Evolutionary conservation across 1,140 invertebrate species (phyloP), one percentile per base, ranked within the genome.

Genomic region (Vanessa atalanta): DNA sequence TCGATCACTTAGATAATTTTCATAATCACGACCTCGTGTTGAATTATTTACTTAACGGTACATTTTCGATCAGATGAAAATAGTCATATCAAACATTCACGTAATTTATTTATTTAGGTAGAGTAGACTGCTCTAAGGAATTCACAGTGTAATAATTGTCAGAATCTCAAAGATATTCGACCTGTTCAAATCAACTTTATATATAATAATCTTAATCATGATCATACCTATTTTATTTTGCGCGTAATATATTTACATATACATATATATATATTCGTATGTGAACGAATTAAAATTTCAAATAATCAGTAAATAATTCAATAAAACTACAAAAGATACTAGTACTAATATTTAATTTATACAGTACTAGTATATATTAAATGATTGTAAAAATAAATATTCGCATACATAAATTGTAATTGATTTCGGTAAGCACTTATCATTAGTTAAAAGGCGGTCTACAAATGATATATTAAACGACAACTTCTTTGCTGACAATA

Each of bases 21-120:
- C 60, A 63, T 70, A 70, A 70, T 64, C 69, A 64, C 60, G 69
- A 71, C 15, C n/a, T 65, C 48, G 12, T 53, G 50, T 71, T 71
- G n/a, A 64, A 64, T 53, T 70, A 70, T 63, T 71, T 64, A 23
- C 47, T 48, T 23, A 71, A 31, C 50, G n/a, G 48, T 47, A 61
- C n/a, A 43, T 20, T n/a, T 71, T 14, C 13, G 12, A 14, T 11
- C 9, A 26, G 7, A n/a, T 1, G 55, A 70, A 43, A 48, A 20
- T 61, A 16, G 5, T 13, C 37, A 37, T 31, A 63, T 16, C 15
- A 16, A 16, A 47, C 13, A 69, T 67, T 55, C 16, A 67, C 23
- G 23, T 26, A 4, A 37, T 55, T 55, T 53, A 15, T 31, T 31
- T 31, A 31, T 31, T 31, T 31, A 31, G 6, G 3, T 31, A 3